Conservation (phyloP, 2,797 vertebrate species). For the Sebastes matsubarae region DNA sequence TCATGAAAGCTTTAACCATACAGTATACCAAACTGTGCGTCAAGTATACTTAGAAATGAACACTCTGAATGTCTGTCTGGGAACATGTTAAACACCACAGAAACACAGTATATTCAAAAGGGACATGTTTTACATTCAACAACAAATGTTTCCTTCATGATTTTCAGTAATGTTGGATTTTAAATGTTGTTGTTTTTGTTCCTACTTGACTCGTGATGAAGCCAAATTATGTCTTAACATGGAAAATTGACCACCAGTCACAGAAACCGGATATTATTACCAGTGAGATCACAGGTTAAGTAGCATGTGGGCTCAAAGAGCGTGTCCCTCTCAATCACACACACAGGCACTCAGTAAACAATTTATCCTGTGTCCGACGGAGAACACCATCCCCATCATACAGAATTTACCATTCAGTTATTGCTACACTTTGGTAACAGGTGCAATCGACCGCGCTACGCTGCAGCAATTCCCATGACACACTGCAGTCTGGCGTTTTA, state of each 20-base stretch:
- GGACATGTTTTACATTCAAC: neutral
- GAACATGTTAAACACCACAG: neutral
- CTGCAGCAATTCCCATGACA: constrained; percentile 59
- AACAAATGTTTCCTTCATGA: neutral
- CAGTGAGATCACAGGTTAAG: neutral
- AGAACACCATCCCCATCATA: neutral
- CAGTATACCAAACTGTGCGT: neutral
- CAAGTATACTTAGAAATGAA: neutral
- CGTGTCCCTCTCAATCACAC: constrained; percentile 1
- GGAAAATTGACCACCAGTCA: constrained; percentile 2
- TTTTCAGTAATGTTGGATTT: neutral
- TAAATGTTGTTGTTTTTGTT: neutral
- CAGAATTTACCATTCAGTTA: constrained; percentile 43
- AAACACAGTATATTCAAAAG: neutral
- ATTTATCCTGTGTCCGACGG: constrained; percentile 2
- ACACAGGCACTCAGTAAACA: constrained; percentile 17
- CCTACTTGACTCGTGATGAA: neutral
- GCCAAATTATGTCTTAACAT: neutral
- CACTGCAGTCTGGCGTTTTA: constrained; percentile 49
- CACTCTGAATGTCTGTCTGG: neutral
- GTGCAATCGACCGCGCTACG: constrained; percentile 48
- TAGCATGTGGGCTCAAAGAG: neutral
- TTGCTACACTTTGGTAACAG: constrained; percentile 27
- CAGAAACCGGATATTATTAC: neutral
- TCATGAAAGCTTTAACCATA: neutral